Conservation (phyloP, 1,140 invertebrate species). For the Apocrypta bakeri region DNA sequence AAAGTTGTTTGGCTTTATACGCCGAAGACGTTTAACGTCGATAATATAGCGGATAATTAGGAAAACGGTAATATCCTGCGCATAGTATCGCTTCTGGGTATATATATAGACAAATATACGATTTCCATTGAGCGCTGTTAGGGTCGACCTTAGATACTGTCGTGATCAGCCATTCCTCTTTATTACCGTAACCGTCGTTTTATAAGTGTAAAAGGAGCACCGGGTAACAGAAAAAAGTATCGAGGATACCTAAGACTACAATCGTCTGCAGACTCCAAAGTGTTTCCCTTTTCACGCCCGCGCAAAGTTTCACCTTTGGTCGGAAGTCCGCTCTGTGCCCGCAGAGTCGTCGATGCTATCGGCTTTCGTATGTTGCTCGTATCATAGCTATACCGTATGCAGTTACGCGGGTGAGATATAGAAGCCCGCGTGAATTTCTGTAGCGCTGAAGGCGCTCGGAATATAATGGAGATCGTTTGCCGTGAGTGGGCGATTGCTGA, state of each 20-base stretch:
- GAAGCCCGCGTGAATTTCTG: neutral
- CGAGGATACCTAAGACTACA: neutral
- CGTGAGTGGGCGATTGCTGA: neutral
- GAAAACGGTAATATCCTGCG: neutral
- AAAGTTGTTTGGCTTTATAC: slow-evolving; percentile 19
- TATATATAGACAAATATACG: no score
- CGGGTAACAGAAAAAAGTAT: no score
- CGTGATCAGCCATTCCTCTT: no score
- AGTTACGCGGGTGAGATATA: neutral
- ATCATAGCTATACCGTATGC: neutral
- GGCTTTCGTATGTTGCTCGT: slow-evolving; percentile 17
- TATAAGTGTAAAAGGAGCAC: no score
- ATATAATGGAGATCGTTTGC: neutral
- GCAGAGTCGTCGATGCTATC: slow-evolving; percentile 31
- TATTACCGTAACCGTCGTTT: no score
- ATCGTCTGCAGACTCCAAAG: neutral
- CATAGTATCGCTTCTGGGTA: no score
- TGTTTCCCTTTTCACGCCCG: neutral
- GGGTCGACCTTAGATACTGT: no score
- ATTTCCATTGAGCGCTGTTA: no score
- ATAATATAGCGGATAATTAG: no score
- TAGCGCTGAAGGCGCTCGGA: neutral
- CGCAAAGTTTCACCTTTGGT: neutral
- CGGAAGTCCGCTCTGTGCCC: slow-evolving; percentile 32
- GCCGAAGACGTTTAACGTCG: neutral